Evolutionary conservation across 2,888 invertebrate genomes (phyloP).

Genomic region (Trissoscelio sp.): DNA sequence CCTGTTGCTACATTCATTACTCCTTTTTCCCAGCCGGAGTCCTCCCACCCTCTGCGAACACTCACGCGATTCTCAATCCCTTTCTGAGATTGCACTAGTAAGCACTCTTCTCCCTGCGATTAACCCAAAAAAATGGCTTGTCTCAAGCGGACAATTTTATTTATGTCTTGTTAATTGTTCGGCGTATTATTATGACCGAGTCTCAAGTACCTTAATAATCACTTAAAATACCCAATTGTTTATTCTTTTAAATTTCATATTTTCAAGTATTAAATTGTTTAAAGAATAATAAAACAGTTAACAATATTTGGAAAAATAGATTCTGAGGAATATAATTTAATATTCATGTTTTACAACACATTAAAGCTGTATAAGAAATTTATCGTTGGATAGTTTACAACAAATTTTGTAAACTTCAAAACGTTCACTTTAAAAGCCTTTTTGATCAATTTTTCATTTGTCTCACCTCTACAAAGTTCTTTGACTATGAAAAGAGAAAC

Average conservation of each 20-base stretch:
- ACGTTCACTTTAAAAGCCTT: conserved; percentile 9
- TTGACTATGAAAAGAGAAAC: neutral
- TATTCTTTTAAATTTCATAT: neutral
- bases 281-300: too few species aligned
- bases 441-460: conserved; percentile 13
- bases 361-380: too few species aligned
- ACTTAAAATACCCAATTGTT: neutral
- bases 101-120: conserved; percentile 60
- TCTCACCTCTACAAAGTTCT: neutral
- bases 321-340: too few species aligned
- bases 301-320: too few species aligned
- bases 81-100: conserved; percentile 57
- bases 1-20: conserved; percentile 68
- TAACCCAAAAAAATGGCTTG: conserved; percentile 52
- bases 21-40: conserved; percentile 56
- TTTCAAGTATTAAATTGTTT: too few species aligned
- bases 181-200: conserved; percentile 22
- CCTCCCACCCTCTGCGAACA: conserved; percentile 39
- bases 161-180: conserved; percentile 39
- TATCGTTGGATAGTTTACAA: too few species aligned
- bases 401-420: neutral
- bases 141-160: conserved; percentile 42
- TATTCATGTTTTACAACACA: too few species aligned
- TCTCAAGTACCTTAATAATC: neutral
- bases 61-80: conserved; percentile 65